Evolutionary conservation across 1,140 invertebrate species (phyloP), one percentile per base, ranked within the genome.

Genomic region (Piezodorus guildinii): DNA sequence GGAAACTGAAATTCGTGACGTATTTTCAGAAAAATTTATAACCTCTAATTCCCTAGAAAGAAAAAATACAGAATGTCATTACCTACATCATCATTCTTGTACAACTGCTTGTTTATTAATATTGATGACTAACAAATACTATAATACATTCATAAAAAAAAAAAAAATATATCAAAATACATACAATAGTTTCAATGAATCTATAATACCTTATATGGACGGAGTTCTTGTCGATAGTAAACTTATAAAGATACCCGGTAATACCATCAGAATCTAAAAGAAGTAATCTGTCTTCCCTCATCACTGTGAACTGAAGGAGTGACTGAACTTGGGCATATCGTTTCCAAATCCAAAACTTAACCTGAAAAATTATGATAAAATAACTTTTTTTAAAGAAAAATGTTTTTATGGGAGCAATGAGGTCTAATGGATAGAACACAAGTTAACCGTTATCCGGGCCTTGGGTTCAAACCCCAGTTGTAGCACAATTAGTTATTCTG

Each of bases 321-420:
- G 17, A 23, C 23, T 21, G 15, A 9, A 25, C 12, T 15, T 23
- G 2, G 10, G 52, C 52, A 56, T 56, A 56, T 56, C 52, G 3
- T 23, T 23, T 56, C 52, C 52, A 56, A 23, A 23, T 23, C 52
- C 52, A 56, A 56, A 56, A 49, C 19, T 49, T 49, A 8, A 49
- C 16, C 46, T 49, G 16, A 49, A 12, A 49, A 17, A n/a, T 5
- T 5, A n/a, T 49, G n/a, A 1, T 10, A 39, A 39, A 39, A 39
- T 39, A 6, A 39, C 34, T 39, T n/a, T n/a, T n/a, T n/a, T n/a
- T n/a, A n/a, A n/a, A n/a, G n/a, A n/a, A n/a, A n/a, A n/a, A n/a
- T n/a, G n/a, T n/a, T n/a, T n/a, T n/a, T n/a, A n/a, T n/a, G n/a
- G n/a, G n/a, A n/a, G n/a, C n/a, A n/a, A n/a, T n/a, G n/a, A n/a